phyloP scores from a whole-genome alignment of 2,797 vertebrate genomes.

The Fundulus diaphanus region DNA sequence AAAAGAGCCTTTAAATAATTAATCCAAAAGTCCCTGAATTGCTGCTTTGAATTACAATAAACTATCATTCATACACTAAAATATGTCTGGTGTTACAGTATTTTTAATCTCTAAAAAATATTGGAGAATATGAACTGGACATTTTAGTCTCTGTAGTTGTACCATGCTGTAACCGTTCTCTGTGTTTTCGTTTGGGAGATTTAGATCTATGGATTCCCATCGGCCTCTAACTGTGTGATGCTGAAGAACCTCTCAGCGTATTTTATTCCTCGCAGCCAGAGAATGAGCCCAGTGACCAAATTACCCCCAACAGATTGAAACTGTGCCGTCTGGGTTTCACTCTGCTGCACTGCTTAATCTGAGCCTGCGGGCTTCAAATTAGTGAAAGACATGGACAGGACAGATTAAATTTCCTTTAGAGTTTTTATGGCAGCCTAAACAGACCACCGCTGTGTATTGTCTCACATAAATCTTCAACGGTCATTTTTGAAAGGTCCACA shows the following conservation, averaged over 20 bases:
- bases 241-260: background rate
- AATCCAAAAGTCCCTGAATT: background rate
- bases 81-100: background rate
- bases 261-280: constrained; percentile 29
- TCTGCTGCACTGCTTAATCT: constrained; percentile 60
- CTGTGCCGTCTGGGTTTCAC: constrained; percentile 56
- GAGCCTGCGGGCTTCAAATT: constrained; percentile 59
- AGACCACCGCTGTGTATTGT: constrained; percentile 22
- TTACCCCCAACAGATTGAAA: constrained; percentile 70
- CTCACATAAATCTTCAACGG: constrained; percentile 7
- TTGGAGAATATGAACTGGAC: background rate
- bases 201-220: background rate
- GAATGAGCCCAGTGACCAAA: constrained; percentile 58
- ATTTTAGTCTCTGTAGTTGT: background rate
- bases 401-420: constrained; percentile 65
- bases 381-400: constrained; percentile 41
- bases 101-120: background rate
- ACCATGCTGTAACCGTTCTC: background rate
- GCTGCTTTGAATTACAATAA: background rate
- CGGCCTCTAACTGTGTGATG: background rate
- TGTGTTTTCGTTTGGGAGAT: background rate
- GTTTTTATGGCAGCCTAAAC: constrained; percentile 49
- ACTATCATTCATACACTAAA: background rate
- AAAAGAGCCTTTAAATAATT: background rate
- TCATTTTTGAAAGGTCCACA: background rate